Conservation (phyloP, 1,140 invertebrate genomes). For the Scaptomyza pallida region DNA sequence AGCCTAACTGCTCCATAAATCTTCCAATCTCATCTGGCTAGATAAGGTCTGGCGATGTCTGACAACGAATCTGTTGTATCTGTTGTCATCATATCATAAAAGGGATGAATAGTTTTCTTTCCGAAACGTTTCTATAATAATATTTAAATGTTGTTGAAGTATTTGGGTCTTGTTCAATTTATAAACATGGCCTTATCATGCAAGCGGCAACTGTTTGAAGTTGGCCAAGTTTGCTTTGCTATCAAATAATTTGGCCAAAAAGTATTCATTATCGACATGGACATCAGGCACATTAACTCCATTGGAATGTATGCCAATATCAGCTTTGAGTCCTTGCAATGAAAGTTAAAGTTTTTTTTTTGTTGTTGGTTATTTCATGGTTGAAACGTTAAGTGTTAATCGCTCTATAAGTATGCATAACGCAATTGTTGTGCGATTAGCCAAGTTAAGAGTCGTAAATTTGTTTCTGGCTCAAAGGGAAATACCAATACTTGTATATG, state of each 20-base stretch:
- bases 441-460: slow-evolving; percentile 32
- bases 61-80: too few relatives aligned
- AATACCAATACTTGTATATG: not conserved
- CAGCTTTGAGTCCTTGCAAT: not conserved
- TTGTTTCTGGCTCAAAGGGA: not conserved
- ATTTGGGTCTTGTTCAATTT: too few relatives aligned
- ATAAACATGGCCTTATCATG: slow-evolving; percentile 37
- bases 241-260: slow-evolving; percentile 22
- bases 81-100: too few relatives aligned
- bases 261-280: not conserved
- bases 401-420: slow-evolving; percentile 9
- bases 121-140: not conserved
- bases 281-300: not conserved
- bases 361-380: too few relatives aligned
- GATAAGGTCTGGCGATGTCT: not conserved
- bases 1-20: not conserved
- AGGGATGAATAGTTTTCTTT: not conserved
- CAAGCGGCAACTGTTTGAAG: slow-evolving; percentile 44
- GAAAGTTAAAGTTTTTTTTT: too few relatives aligned
- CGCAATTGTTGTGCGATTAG: slow-evolving; percentile 23
- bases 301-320: not conserved
- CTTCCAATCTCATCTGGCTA: not conserved
- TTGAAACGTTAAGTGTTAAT: not conserved
- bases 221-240: slow-evolving; percentile 19
- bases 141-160: not conserved